Percentiles rank a stretch among this genome's conserved stretches.
Conservation (phyloP, 1,140 invertebrate species). For the Sycophaga agraensis region DNA sequence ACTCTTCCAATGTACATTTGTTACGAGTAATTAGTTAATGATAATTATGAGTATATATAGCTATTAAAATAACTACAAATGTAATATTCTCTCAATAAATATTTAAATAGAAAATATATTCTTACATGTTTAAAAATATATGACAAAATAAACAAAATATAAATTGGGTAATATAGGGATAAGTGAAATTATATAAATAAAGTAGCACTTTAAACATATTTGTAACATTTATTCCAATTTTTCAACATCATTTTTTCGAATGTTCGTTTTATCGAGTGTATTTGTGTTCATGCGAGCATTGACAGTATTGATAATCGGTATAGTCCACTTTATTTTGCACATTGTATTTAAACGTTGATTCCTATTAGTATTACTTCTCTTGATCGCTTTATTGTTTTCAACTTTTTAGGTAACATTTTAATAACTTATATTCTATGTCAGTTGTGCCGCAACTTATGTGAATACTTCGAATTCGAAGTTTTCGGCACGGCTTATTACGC, state of each 20-base stretch:
- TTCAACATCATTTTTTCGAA: conserved; percentile 42
- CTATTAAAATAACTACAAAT: too few species aligned
- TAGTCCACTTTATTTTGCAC: conserved; percentile 31
- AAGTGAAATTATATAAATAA: conserved; percentile 15
- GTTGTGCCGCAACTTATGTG: not conserved
- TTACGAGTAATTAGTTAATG: too few species aligned
- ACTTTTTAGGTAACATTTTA: conserved; percentile 36
- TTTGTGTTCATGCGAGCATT: conserved; percentile 32
- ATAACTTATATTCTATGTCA: not conserved
- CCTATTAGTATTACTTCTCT: conserved; percentile 31
- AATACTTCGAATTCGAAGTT: not conserved
- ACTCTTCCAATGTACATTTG: too few species aligned
- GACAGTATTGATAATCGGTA: conserved; percentile 36
- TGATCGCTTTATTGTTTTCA: conserved; percentile 25
- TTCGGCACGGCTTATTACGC: not conserved
- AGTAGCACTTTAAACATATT: conserved; percentile 43
- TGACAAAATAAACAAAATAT: too few species aligned
- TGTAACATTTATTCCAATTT: conserved; percentile 53
- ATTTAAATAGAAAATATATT: too few species aligned
- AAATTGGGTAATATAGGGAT: too few species aligned
- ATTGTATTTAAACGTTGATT: conserved; percentile 27
- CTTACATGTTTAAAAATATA: too few species aligned
- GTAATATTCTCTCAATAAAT: too few species aligned
- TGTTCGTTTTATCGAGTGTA: conserved; percentile 25
- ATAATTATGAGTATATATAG: too few species aligned